phyloP scores from a whole-genome alignment of 2,113 vertebrate species.

The Macrotus californicus region DNA sequence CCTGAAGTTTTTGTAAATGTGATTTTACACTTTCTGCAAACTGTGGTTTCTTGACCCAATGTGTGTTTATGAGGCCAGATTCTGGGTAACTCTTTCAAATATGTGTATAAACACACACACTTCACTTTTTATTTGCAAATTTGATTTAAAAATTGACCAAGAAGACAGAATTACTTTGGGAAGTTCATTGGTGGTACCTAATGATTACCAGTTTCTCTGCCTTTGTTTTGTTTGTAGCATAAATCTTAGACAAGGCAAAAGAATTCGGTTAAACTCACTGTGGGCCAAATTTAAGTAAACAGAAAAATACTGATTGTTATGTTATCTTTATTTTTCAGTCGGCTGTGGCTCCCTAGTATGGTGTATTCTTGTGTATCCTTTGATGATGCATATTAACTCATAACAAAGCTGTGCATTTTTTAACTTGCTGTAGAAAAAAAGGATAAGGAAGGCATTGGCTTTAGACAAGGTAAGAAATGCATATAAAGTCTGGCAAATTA shows the following conservation, averaged over 20 bases:
- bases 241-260: constrained; percentile 21
- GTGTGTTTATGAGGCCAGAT: background rate
- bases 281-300: constrained; percentile 2
- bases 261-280: background rate
- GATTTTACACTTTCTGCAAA: constrained; percentile 40
- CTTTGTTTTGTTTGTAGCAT: background rate
- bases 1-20: background rate
- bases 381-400: background rate
- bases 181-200: background rate
- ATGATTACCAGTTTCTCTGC: background rate
- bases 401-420: background rate
- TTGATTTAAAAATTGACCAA: background rate
- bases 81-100: background rate
- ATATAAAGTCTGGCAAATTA: background rate
- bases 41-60: background rate
- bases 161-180: constrained; percentile 22
- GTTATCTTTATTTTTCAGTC: background rate
- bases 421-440: background rate
- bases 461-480: background rate
- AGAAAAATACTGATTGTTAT: background rate
- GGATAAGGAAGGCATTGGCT: background rate
- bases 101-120: background rate
- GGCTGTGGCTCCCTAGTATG: background rate
- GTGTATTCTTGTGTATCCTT: background rate
- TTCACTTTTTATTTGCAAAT: background rate